phyloP scores from a whole-genome alignment of 2,888 invertebrate species.

The Drosophila mimica region DNA sequence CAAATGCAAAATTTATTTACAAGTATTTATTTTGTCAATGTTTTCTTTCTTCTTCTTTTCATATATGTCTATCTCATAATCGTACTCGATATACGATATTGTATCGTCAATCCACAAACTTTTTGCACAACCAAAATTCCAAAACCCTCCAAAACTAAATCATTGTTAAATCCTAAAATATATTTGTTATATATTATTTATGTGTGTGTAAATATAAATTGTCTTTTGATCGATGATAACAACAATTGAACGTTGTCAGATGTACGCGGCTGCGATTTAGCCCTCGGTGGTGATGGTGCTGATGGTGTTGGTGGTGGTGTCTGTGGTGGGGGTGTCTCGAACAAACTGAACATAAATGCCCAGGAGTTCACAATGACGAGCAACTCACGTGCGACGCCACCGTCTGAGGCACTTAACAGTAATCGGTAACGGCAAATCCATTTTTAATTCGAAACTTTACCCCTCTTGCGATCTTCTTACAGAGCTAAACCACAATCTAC shows the following conservation, averaged over 20 bases:
- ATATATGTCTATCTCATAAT: constrained; percentile 55
- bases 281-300: constrained; percentile 34
- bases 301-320: constrained; percentile 32
- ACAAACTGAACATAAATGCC: constrained; percentile 94
- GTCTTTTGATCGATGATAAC: constrained; percentile 13
- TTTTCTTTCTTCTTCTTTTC: constrained; percentile 67
- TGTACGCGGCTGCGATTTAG: constrained; percentile 70
- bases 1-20: constrained; percentile 14
- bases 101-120: constrained; percentile 6
- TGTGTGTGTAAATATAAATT: constrained; percentile 36
- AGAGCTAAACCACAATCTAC: constrained; percentile 85
- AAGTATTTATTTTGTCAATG: constrained; percentile 48
- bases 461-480: constrained; percentile 80
- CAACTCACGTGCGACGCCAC: constrained; percentile 58
- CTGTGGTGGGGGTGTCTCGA: constrained; percentile 86
- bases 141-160: constrained; percentile 23
- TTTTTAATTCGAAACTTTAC: constrained; percentile 67
- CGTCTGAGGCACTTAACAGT: constrained; percentile 73
- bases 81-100: constrained; percentile 3
- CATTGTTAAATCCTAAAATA: constrained; percentile 22
- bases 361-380: constrained; percentile 93
- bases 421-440: constrained; percentile 82
- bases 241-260: constrained; percentile 57
- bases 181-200: constrained; percentile 23
- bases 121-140: constrained; percentile 6